Evolutionary conservation across 2,888 invertebrate genomes (phyloP).

Genomic region (Micoletzkya japonica): DNA sequence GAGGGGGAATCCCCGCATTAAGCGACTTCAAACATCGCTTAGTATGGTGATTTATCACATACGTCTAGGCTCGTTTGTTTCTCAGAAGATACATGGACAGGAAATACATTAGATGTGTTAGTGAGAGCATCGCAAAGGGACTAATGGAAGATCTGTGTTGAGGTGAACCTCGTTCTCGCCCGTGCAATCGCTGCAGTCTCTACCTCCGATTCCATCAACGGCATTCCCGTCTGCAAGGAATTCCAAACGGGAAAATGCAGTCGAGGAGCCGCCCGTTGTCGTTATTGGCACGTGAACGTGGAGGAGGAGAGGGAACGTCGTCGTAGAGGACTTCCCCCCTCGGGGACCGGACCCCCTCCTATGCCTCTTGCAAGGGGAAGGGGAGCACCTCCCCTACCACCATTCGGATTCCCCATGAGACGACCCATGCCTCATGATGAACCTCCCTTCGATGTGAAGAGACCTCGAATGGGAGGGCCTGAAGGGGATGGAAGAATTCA

Average conservation of each 20-base stretch:
- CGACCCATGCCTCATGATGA: constrained; percentile 22
- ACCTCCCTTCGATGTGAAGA: constrained; percentile 6
- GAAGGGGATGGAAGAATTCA: constrained; percentile 12
- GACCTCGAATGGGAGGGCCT: constrained; percentile 19
- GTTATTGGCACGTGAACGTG: constrained; percentile 62
- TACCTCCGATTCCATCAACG: constrained; percentile 59
- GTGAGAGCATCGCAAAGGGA: too few relatives aligned
- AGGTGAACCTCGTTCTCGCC: constrained; percentile 65
- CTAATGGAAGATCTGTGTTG: not conserved
- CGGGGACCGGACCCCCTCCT: constrained; percentile 21
- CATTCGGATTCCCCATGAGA: constrained; percentile 7
- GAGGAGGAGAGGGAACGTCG: constrained; percentile 62
- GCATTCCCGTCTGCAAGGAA: constrained; percentile 63
- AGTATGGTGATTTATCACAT: too few relatives aligned
- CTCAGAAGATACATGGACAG: too few relatives aligned
- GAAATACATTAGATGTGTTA: too few relatives aligned
- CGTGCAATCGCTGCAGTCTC: constrained; percentile 64
- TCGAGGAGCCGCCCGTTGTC: constrained; percentile 58
- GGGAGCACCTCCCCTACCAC: not conserved
- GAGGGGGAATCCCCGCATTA: too few relatives aligned
- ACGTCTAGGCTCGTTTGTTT: too few relatives aligned
- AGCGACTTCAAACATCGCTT: too few relatives aligned
- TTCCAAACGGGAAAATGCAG: constrained; percentile 59
- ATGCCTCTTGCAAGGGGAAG: not conserved
- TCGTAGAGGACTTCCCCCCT: constrained; percentile 67